These are phyloP conservation scores for Amphiprion ocellaris DNA, from an alignment of 2,113 vertebrate species.

Conservation along the genomic window DNA sequence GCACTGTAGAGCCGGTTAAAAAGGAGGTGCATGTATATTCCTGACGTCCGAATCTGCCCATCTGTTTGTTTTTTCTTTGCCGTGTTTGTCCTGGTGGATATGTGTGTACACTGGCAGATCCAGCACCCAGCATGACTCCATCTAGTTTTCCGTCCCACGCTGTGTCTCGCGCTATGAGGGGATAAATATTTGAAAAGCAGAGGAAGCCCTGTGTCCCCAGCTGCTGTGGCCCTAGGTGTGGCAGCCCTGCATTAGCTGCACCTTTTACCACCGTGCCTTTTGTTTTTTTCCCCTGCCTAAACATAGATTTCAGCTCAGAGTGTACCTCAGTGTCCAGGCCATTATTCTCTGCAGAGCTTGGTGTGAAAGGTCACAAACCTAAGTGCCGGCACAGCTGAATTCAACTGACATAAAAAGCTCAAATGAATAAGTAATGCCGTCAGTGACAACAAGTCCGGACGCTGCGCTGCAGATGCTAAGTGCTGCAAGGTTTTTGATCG, in stretches of 20 bases:
- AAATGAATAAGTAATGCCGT: slow-evolving; percentile 66
- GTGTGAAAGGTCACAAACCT: slow-evolving; percentile 70
- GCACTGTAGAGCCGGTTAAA: slow-evolving; percentile 4
- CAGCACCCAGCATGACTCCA: slow-evolving; percentile 48
- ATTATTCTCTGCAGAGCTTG: slow-evolving; percentile 53
- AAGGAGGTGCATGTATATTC: slow-evolving; percentile 3
- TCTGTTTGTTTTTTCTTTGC: slow-evolving; percentile 55
- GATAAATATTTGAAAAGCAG: slow-evolving; percentile 81
- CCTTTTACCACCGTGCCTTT: slow-evolving; percentile 23
- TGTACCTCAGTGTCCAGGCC: slow-evolving; percentile 26
- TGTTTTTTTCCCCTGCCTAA: background rate
- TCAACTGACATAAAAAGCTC: slow-evolving; percentile 48
- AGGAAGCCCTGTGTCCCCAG: slow-evolving; percentile 56
- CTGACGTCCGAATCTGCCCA: slow-evolving; percentile 47
- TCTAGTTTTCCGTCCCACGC: slow-evolving; percentile 70
- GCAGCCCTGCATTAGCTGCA: slow-evolving; percentile 49
- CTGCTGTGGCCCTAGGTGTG: slow-evolving; percentile 37
- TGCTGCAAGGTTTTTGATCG: slow-evolving; percentile 53
- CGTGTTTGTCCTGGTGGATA: slow-evolving; percentile 49
- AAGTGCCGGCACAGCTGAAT: slow-evolving; percentile 66
- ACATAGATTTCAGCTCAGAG: slow-evolving; percentile 54
- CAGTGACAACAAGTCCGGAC: slow-evolving; percentile 60
- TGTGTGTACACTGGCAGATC: slow-evolving; percentile 55
- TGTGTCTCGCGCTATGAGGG: slow-evolving; percentile 59
- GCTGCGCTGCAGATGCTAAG: slow-evolving; percentile 56